Base-by-base conservation (phyloP, 2,797 vertebrate species). In the Phataginus tricuspis region DNA sequence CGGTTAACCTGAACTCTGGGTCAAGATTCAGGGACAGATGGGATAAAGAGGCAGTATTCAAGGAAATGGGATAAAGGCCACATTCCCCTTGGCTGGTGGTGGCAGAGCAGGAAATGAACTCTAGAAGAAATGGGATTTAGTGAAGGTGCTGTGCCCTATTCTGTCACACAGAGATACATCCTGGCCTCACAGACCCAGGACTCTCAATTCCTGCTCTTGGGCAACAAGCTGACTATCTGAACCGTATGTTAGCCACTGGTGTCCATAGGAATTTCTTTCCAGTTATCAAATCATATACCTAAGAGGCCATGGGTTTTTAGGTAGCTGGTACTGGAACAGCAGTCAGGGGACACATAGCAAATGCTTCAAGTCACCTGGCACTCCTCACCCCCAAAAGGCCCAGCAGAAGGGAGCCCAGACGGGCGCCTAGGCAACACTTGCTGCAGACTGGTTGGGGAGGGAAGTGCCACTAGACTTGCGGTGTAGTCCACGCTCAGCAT, bases 171-270 rank as follows among this genome's bases (percentile, higher is more conserved):
- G 14, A 89, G 57, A 77, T 21, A 71, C 2, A 57, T 80, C 31
- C 45, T 90, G 18, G 23, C 19, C 25, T 88, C 78, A 84, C 59
- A 79, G 89, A 89, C 64, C 82, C 34, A 59, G 69, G 85, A 83
- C 34, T 96, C 63, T 75, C 68, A 72, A 91, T 61, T 85, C 74
- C 78, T 83, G 53, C 39, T 94, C 63, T 87, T 77, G 51, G 31
- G 31, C 83, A 80, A 85, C 8, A 74, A 12, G 14, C 39, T 31
- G 15, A 85, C 37, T 42, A 85, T 16, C 25, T 88, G 51, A 86
- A 83, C 59, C 59, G 11, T 37, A 53, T 21, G 37, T 68, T 5
- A 91, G 53, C n/a, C 49, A 91, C 61, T 55, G 80, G 25, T 69
- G 29, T 71, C 71, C 80, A 29, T 12, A 34, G 0, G 6, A 13